phyloP scores from a whole-genome alignment of 2,888 invertebrate species.

The Morpho achilles region DNA sequence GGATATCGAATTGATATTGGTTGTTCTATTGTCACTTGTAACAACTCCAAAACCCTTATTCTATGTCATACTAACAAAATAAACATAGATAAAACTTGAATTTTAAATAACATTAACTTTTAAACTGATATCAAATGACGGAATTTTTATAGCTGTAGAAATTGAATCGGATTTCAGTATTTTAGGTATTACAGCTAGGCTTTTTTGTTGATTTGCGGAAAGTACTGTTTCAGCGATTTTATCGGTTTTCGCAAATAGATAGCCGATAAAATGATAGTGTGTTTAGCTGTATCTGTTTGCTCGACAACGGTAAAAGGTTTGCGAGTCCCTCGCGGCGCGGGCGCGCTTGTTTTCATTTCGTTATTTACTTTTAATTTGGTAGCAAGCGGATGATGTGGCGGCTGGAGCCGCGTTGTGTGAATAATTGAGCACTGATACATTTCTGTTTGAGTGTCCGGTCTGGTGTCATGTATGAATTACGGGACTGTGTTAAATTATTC shows the following conservation, averaged over 20 bases:
- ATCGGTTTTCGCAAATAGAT: conserved; percentile 65
- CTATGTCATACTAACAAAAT: too few species aligned
- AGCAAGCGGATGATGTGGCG: conserved; percentile 74
- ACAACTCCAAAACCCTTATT: too few species aligned
- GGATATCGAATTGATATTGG: too few species aligned
- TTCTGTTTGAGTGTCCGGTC: conserved; percentile 32
- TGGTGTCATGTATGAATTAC: conserved; percentile 3
- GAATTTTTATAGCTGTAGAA: neutral
- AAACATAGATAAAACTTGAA: too few species aligned
- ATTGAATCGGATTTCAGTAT: neutral
- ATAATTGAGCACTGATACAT: conserved; percentile 66
- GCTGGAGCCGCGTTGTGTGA: conserved; percentile 65
- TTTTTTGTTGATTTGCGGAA: conserved; percentile 34
- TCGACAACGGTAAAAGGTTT: conserved; percentile 76
- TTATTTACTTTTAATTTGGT: conserved; percentile 80
- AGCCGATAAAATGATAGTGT: conserved; percentile 73
- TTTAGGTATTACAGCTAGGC: neutral
- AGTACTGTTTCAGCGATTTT: conserved; percentile 54
- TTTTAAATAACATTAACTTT: too few species aligned
- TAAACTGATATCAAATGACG: neutral
- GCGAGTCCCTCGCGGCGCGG: conserved; percentile 69
- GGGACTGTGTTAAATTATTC: neutral
- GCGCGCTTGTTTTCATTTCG: conserved; percentile 75
- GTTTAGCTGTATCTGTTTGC: conserved; percentile 74
- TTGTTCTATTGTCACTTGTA: too few species aligned